phyloP scores from a whole-genome alignment of 2,113 vertebrate genomes.

The Cavia porcellus region DNA sequence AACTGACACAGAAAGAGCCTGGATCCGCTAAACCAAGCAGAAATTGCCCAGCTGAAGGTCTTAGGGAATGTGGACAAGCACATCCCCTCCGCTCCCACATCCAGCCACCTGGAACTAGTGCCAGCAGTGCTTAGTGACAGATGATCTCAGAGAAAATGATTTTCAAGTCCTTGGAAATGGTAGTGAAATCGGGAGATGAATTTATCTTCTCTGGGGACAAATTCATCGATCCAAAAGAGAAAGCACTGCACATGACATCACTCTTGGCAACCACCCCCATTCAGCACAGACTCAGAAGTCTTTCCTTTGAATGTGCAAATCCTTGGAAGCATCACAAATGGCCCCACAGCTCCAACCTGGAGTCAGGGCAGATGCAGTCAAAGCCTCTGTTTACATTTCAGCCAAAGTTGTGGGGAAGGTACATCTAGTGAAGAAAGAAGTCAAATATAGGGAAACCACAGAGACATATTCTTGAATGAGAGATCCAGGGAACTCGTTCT shows the following conservation, averaged over 20 bases:
- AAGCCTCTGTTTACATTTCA: background rate
- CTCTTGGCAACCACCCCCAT: too few relatives aligned
- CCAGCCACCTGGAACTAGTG: too few relatives aligned
- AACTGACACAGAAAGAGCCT: background rate
- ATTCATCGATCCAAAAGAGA: background rate
- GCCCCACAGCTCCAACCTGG: background rate
- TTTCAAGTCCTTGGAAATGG: background rate
- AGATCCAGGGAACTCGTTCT: background rate
- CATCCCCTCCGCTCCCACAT: background rate
- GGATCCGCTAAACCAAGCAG: background rate
- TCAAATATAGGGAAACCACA: background rate
- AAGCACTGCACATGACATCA: too few relatives aligned
- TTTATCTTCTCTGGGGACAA: background rate
- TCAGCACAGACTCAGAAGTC: background rate
- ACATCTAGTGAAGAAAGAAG: background rate
- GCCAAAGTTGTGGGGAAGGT: background rate
- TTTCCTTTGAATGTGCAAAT: accelerated
- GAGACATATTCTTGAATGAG: accelerated
- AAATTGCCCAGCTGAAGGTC: background rate
- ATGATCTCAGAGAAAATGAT: background rate
- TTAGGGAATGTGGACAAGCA: accelerated
- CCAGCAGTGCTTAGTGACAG: background rate
- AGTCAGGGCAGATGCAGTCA: background rate
- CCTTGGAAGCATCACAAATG: too few relatives aligned
- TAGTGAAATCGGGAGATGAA: background rate